A percentile compares a stretch with the other conserved stretches of the same genome.
Conservation (phyloP, 1,140 invertebrate species). For the Hyposmocoma kahamanoa region DNA sequence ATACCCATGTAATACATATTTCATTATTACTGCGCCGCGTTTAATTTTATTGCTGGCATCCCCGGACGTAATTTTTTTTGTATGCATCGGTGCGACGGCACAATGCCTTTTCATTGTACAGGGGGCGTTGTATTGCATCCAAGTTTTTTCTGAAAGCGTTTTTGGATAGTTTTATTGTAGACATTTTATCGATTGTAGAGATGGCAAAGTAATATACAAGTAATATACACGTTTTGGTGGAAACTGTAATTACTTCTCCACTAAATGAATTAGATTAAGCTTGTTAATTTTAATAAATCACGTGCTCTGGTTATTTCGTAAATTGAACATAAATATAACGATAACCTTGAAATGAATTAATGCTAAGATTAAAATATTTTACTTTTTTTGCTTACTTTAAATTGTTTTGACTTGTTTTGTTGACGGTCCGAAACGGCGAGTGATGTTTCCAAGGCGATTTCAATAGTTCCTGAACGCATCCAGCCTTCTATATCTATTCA, state of each 20-base stretch:
- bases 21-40: slow-evolving; percentile 64
- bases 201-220: slow-evolving; percentile 20
- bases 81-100: slow-evolving; percentile 27
- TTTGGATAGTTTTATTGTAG: slow-evolving; percentile 30
- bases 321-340: too few species aligned
- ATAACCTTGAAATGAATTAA: too few species aligned
- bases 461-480: slow-evolving; percentile 61
- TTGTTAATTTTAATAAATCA: too few species aligned
- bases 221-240: too few species aligned
- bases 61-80: slow-evolving; percentile 47
- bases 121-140: slow-evolving; percentile 69
- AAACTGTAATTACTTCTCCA: too few species aligned
- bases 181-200: slow-evolving; percentile 29
- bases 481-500: slow-evolving; percentile 56
- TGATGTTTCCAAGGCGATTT: slow-evolving; percentile 32
- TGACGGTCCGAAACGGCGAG: slow-evolving; percentile 24
- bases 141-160: slow-evolving; percentile 52
- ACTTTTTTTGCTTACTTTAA: too few species aligned
- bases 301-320: too few species aligned
- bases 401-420: slow-evolving; percentile 22
- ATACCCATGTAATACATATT: slow-evolving; percentile 73
- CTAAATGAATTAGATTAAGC: too few species aligned
- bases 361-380: too few species aligned
- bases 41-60: slow-evolving; percentile 65
- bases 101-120: slow-evolving; percentile 46